Evolutionary conservation across 1,140 invertebrate species (phyloP), one percentile per base, ranked within the genome.

Genomic region (Capitella teleta): DNA sequence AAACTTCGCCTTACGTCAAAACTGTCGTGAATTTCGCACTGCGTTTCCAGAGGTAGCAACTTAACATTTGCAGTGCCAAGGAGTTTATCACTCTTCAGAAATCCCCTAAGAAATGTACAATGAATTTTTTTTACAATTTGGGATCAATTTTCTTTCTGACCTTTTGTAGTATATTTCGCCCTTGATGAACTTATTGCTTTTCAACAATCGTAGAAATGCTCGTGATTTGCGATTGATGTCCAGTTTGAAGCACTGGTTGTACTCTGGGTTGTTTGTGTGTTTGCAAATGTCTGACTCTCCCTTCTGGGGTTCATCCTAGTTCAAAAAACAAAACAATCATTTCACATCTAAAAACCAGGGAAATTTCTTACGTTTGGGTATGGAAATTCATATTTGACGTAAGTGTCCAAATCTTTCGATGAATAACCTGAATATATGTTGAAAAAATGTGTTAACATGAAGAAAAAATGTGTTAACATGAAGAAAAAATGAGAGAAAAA

Each of bases 361-460:
- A 34, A 21, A 21, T 19, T 40, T 75, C 77, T 78, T 73, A 87
- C 86, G 66, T 80, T 80, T 8, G 91, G 87, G 68, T 82, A 89
- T 2, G 91, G 91, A 73, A 96, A 90, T 66, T 95, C 90, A 61
- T 86, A 86, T 66, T 84, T 89, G 5, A 96, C 85, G 70, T 90
- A 97, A 3, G 91, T 95, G 62, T 96, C 90, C 41, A 92, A 78
- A 54, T 95, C 88, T 63, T 87, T 86, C 1, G 87, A 80, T 68
- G 86, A 85, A 50, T 80, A 68, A 26, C 86, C 86, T 72, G 60
- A 48, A 56, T 58, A 34, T 52, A 45, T 12, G 4, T 28, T 14
- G 8, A 28, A 21, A 38, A 6, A 32, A 38, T 32, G 46, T 42
- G 3, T 14, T 25, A 28, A 14, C n/a, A 42, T 19, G 28, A 19